phyloP scores from a whole-genome alignment of 2,113 vertebrate species.

The Lamprotornis superbus region DNA sequence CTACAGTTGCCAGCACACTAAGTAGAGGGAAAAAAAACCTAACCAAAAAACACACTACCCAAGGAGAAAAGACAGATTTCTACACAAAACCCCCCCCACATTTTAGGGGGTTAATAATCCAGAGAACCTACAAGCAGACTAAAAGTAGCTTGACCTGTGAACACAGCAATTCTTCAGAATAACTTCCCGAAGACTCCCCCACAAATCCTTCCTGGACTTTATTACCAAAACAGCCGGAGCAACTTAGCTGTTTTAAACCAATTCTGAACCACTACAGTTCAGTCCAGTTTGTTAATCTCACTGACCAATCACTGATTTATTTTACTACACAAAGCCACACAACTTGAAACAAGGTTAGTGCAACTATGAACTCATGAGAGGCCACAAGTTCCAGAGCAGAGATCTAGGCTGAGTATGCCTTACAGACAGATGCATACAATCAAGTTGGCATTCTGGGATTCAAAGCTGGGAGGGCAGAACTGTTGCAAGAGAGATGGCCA shows the following conservation, averaged over 20 bases:
- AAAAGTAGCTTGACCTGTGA: not conserved
- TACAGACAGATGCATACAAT: not conserved
- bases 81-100: not conserved
- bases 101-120: not conserved
- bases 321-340: not conserved
- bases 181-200: not conserved
- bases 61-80: not conserved
- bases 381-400: not conserved
- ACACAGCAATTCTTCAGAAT: not conserved
- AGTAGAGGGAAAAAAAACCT: not conserved
- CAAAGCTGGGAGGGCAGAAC: not conserved
- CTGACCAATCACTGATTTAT: not conserved
- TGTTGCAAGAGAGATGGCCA: not conserved
- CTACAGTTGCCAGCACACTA: not conserved
- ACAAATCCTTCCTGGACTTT: not conserved
- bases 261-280: not conserved
- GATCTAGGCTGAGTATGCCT: not conserved
- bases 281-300: not conserved
- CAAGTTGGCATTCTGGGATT: not conserved
- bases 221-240: not conserved
- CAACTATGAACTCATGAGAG: not conserved
- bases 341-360: not conserved
- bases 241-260: not conserved
- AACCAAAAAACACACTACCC: not conserved
- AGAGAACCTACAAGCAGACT: not conserved